Evolutionary conservation across 2,797 vertebrate species (phyloP).

Genomic region (Chromis chromis): DNA sequence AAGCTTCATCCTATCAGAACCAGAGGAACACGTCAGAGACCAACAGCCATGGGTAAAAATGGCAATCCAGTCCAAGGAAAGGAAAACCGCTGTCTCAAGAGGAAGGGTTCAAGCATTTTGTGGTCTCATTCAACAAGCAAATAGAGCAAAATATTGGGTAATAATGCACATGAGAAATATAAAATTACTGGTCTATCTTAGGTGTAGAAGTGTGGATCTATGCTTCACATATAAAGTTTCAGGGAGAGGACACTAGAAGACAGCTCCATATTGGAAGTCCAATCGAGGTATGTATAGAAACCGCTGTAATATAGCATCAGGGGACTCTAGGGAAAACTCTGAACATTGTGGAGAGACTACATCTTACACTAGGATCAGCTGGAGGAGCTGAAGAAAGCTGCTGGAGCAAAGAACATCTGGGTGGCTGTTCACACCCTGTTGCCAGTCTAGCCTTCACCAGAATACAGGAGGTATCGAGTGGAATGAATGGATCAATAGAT

Average conservation of each 20-base stretch:
- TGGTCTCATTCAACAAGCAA: neutral
- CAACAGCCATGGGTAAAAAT: neutral
- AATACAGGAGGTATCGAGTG: neutral
- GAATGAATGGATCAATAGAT: neutral
- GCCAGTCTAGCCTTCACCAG: neutral
- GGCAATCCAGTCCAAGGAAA: neutral
- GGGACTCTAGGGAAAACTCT: no score
- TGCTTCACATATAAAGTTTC: neutral
- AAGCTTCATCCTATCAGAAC: neutral
- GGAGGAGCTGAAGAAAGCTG: neutral
- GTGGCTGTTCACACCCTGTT: neutral
- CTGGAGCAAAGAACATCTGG: slow-evolving; percentile 10
- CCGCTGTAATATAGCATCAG: neutral
- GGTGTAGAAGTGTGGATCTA: neutral
- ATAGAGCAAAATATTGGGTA: neutral
- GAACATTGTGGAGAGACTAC: slow-evolving; percentile 2
- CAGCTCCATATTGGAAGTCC: no score
- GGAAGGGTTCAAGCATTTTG: neutral
- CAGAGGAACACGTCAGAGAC: neutral
- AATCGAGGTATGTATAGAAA: neutral
- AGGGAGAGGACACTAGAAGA: neutral
- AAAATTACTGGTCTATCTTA: neutral
- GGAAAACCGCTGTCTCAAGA: neutral
- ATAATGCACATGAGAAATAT: neutral
- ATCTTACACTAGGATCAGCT: slow-evolving; percentile 7